phyloP scores from a whole-genome alignment of 2,888 invertebrate species.

The Gisinianus flammeolus region DNA sequence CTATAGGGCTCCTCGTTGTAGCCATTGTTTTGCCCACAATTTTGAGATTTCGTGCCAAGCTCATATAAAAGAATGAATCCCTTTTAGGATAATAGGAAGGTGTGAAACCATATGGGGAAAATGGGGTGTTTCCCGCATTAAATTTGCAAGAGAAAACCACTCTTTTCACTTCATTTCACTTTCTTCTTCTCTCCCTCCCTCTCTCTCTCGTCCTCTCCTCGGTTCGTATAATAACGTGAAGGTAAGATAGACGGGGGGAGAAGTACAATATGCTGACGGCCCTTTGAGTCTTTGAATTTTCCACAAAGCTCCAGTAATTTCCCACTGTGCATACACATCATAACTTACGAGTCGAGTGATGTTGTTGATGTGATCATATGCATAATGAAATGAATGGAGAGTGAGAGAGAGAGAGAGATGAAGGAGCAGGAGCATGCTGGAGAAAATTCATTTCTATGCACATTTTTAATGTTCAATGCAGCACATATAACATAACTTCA shows the following conservation, averaged over 20 bases:
- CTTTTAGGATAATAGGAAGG: conserved; percentile 31
- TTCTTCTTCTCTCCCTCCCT: neutral
- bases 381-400: neutral
- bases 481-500: too few species aligned
- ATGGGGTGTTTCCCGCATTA: conserved; percentile 39
- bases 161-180: conserved; percentile 33
- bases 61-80: conserved; percentile 34
- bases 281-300: neutral
- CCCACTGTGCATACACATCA: neutral
- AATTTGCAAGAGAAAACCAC: conserved; percentile 36
- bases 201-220: neutral
- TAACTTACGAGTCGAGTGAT: neutral
- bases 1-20: too few species aligned
- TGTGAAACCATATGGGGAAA: conserved; percentile 36
- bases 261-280: neutral
- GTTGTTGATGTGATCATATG: neutral
- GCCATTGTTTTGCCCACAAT: conserved; percentile 1
- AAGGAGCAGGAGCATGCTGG: neutral
- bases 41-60: conserved; percentile 33
- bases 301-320: neutral
- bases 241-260: neutral
- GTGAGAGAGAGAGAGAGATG: neutral
- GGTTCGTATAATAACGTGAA: neutral
- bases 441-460: too few species aligned
- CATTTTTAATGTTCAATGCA: too few species aligned